Conservation (phyloP, 30 jellyfish, hydroid and myxozoan genomes). For the Nemopilema nomurai region DNA sequence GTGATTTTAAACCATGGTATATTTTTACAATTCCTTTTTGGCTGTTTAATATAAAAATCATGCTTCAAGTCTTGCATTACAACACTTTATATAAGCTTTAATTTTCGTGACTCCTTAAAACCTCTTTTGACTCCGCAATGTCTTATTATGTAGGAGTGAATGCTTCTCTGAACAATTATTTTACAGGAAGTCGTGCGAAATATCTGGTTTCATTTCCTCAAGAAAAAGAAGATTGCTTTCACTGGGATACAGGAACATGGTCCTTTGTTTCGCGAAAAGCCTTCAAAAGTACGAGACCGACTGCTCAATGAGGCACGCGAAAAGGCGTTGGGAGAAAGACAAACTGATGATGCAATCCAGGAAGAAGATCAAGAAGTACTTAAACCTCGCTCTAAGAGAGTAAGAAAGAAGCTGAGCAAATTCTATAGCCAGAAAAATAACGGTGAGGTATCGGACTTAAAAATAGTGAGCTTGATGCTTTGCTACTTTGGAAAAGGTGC, state of each 20-base stretch:
- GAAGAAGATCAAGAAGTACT: not conserved
- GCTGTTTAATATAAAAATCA: too few relatives aligned
- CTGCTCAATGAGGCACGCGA: not conserved
- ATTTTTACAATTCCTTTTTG: too few relatives aligned
- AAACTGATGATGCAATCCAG: not conserved
- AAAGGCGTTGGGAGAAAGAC: not conserved
- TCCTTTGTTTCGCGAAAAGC: not conserved
- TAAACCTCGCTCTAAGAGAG: not conserved
- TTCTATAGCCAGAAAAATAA: too few relatives aligned
- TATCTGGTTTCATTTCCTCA: conserved; percentile 58
- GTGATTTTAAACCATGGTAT: too few relatives aligned
- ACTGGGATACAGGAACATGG: conserved; percentile 55
- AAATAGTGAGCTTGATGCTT: too few relatives aligned
- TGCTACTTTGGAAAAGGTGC: too few relatives aligned
- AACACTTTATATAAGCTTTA: too few relatives aligned
- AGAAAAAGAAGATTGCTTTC: conserved; percentile 39
- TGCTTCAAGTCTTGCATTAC: too few relatives aligned
- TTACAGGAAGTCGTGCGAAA: conserved; percentile 48
- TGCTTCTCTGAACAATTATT: not conserved
- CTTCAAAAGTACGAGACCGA: not conserved
- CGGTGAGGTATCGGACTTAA: not conserved
- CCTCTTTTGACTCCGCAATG: conserved; percentile 40
- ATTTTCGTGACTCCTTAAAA: too few relatives aligned
- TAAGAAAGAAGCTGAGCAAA: not conserved
- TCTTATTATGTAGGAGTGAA: conserved; percentile 35